These are phyloP conservation scores for Agrochola litura DNA, from an alignment of 2,888 invertebrate genomes.

Conservation along the genomic window DNA sequence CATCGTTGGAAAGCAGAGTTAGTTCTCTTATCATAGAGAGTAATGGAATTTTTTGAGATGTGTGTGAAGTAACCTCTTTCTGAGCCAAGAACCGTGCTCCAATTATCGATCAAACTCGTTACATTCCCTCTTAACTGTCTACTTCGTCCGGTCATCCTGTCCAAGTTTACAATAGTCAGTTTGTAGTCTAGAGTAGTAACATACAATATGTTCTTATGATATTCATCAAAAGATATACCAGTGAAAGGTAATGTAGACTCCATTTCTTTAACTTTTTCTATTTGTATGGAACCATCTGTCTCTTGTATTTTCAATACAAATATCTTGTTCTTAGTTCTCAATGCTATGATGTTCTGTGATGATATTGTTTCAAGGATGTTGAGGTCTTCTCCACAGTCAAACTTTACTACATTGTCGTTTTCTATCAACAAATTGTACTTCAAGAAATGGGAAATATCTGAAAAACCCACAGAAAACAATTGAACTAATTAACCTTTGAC, in stretches of 20 bases:
- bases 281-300: conserved; percentile 64
- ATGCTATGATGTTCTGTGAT: conserved; percentile 77
- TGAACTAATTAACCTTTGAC: background rate
- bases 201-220: conserved; percentile 83
- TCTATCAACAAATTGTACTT: conserved; percentile 73
- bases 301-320: conserved; percentile 78
- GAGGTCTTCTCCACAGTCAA: conserved; percentile 75
- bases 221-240: conserved; percentile 83
- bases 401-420: conserved; percentile 69
- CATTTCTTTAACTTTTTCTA: conserved; percentile 79
- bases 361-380: conserved; percentile 84
- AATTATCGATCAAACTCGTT: conserved; percentile 78
- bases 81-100: conserved; percentile 82
- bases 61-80: conserved; percentile 80
- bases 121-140: conserved; percentile 75
- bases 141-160: conserved; percentile 79
- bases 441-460: conserved; percentile 81
- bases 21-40: conserved; percentile 84
- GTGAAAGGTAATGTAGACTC: conserved; percentile 82
- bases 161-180: conserved; percentile 83
- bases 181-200: conserved; percentile 78
- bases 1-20: conserved; percentile 74
- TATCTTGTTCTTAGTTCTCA: conserved; percentile 82
- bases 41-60: conserved; percentile 75
- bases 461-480: conserved; percentile 54